Evolutionary conservation across 1,140 invertebrate genomes (phyloP).

Genomic region (Samia ricini): DNA sequence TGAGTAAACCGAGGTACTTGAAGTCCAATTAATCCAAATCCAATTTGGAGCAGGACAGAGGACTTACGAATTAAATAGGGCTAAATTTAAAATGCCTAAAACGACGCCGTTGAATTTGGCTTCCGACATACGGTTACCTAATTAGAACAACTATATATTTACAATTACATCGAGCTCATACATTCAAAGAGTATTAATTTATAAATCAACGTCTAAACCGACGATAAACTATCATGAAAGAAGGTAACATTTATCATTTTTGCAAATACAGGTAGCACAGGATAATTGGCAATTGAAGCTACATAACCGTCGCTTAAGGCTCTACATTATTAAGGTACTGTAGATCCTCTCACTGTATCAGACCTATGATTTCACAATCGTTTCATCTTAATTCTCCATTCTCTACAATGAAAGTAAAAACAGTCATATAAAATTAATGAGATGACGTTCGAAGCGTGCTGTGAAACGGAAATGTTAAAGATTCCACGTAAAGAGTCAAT

Average conservation of each 20-base stretch:
- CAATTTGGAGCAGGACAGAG: too few relatives aligned
- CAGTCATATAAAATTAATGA: not conserved
- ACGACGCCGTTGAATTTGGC: too few relatives aligned
- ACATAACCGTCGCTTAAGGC: conserved; percentile 34
- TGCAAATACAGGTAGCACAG: conserved; percentile 8
- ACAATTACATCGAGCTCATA: too few relatives aligned
- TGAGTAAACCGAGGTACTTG: too few relatives aligned
- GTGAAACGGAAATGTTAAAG: not conserved
- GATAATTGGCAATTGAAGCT: conserved; percentile 17
- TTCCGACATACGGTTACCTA: too few relatives aligned
- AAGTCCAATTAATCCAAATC: too few relatives aligned
- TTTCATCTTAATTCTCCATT: not conserved
- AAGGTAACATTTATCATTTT: not conserved
- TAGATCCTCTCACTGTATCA: not conserved
- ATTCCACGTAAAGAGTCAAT: not conserved
- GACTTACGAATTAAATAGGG: too few relatives aligned
- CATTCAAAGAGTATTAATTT: not conserved
- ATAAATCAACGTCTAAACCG: not conserved
- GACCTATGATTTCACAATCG: not conserved
- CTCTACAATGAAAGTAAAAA: not conserved
- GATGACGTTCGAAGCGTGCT: not conserved
- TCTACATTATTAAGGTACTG: conserved; percentile 34
- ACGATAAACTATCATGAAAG: not conserved
- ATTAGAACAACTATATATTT: too few relatives aligned
- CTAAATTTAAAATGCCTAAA: too few relatives aligned